A percentile compares a stretch with the other conserved stretches of the same genome.
These are phyloP conservation scores for Megaceryle torquata DNA, from an alignment of 2,113 vertebrate species.

Conservation along the genomic window DNA sequence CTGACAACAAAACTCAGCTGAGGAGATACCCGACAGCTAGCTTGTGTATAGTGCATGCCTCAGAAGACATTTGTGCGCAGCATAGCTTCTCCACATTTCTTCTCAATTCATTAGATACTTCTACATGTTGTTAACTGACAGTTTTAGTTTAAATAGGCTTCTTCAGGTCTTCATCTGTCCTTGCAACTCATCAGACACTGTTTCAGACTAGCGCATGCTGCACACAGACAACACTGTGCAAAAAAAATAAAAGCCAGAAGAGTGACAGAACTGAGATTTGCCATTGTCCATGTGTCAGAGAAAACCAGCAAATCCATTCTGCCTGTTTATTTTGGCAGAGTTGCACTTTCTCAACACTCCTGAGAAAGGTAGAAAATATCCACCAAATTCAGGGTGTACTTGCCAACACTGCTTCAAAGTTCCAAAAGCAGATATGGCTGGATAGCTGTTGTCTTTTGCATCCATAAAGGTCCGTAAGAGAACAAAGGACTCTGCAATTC, in stretches of 20 bases:
- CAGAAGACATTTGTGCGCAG: not conserved
- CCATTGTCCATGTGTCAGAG: not conserved
- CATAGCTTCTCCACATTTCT: not conserved
- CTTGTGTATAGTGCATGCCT: rapidly evolving
- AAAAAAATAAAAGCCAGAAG: not conserved
- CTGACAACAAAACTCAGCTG: not conserved
- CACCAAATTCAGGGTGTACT: not conserved
- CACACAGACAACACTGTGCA: not conserved
- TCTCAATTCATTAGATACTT: not conserved
- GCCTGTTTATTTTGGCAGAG: not conserved
- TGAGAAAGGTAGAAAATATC: not conserved
- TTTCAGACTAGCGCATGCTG: not conserved
- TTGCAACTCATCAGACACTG: not conserved
- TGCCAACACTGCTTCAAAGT: not conserved
- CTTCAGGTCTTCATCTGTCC: not conserved
- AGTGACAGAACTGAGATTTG: not conserved
- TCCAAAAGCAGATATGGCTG: rapidly evolving
- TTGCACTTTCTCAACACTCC: not conserved
- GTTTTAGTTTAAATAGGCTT: not conserved
- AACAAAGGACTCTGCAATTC: too few relatives aligned
- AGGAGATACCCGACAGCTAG: not conserved
- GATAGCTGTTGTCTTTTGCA: not conserved
- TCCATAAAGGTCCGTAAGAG: not conserved
- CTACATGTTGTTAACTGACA: not conserved
- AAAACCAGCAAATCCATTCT: not conserved